Evolutionary conservation across 30 jellyfish, hydroid and myxozoan genomes (phyloP).

Genomic region (Cassiopea xamachana): DNA sequence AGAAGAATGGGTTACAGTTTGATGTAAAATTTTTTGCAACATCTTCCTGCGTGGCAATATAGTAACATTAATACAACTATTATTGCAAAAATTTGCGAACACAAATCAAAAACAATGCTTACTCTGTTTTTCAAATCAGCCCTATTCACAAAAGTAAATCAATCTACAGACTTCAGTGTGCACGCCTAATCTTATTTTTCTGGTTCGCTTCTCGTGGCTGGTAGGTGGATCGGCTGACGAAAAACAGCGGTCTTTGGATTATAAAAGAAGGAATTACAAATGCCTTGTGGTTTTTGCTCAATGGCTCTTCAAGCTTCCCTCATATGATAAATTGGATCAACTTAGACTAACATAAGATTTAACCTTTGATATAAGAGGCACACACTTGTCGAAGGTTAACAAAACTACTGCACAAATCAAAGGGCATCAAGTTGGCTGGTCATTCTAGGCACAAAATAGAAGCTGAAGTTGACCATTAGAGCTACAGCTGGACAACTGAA

Average conservation of each 20-base stretch:
- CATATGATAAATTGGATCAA: constrained; percentile 56
- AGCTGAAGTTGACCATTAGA: neutral
- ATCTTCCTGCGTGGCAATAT: too few relatives aligned
- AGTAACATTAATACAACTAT: too few relatives aligned
- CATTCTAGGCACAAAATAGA: neutral
- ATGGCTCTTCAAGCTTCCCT: constrained; percentile 56
- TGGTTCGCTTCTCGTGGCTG: constrained; percentile 61
- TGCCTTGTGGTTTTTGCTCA: constrained; percentile 65
- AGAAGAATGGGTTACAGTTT: neutral
- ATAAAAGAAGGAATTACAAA: constrained; percentile 49
- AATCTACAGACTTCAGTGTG: constrained; percentile 21
- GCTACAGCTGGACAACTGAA: neutral
- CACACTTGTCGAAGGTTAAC: neutral
- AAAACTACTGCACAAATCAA: constrained; percentile 11
- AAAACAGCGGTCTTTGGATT: constrained; percentile 49
- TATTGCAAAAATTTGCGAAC: neutral
- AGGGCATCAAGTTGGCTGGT: neutral
- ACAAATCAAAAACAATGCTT: constrained; percentile 7
- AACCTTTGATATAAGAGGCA: constrained; percentile 30
- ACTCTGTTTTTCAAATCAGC: constrained; percentile 23
- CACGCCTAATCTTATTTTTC: constrained; percentile 37
- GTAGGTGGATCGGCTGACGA: constrained; percentile 52
- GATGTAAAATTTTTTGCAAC: too few relatives aligned
- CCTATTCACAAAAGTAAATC: neutral
- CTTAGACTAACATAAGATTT: constrained; percentile 46